phyloP scores from a whole-genome alignment of 2,113 vertebrate species.

The Campylorhamphus procurvoides region DNA sequence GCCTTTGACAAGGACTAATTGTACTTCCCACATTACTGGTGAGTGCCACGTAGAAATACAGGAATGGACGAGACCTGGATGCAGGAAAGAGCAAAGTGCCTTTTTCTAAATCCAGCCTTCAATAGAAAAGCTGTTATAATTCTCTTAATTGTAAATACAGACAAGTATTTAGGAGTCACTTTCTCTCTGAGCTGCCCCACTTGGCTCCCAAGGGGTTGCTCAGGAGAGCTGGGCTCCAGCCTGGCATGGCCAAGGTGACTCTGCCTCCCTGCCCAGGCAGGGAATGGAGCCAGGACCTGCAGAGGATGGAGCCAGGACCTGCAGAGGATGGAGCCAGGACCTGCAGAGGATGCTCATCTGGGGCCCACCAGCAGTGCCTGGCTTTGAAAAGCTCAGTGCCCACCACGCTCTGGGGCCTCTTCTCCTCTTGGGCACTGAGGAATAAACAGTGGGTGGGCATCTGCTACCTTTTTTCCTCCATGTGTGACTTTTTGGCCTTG shows the following conservation, averaged over 20 bases:
- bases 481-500: neutral
- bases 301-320: neutral
- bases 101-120: neutral
- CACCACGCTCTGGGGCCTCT: rapidly evolving
- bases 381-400: rapidly evolving
- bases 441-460: neutral
- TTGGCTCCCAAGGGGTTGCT: neutral
- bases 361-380: neutral
- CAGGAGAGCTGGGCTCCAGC: neutral
- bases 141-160: neutral
- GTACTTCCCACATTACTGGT: rapidly evolving
- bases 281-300: neutral
- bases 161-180: neutral
- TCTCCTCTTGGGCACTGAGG: neutral
- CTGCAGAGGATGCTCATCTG: neutral
- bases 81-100: neutral
- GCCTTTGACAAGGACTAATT: neutral
- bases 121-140: neutral
- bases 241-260: rapidly evolving
- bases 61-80: neutral
- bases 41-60: rapidly evolving
- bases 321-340: neutral
- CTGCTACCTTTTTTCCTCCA: too few relatives aligned
- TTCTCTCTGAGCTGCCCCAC: rapidly evolving
- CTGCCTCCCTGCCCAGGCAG: neutral